Conservation (phyloP, 2,888 invertebrate genomes). For the Limnephilus lunatus region DNA sequence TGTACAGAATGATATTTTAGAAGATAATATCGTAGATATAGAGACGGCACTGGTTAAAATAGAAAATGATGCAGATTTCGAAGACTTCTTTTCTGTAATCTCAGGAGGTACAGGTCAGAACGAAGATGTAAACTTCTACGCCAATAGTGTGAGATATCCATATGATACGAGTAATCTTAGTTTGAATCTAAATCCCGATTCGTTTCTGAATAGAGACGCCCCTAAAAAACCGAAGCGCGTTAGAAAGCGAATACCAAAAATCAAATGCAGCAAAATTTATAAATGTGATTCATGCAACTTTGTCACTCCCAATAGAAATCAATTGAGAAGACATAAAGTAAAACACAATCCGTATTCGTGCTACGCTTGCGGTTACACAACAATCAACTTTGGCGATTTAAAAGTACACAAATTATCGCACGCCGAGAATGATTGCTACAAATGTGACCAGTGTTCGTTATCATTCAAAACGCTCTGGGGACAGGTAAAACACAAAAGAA, state of each 20-base stretch:
- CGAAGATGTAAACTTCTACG: neutral
- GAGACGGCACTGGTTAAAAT: constrained; percentile 13
- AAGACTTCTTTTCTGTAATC: constrained; percentile 14
- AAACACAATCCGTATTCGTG: constrained; percentile 17
- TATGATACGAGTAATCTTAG: neutral
- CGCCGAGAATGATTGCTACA: neutral
- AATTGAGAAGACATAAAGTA: constrained; percentile 9
- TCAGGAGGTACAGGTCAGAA: neutral
- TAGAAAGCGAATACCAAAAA: neutral
- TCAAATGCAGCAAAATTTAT: neutral
- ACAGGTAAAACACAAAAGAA: constrained; percentile 19
- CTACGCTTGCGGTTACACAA: neutral
- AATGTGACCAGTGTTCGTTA: constrained; percentile 9
- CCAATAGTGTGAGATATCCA: neutral
- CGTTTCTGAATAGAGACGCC: neutral
- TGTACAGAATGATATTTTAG: neutral
- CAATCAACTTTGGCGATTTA: neutral
- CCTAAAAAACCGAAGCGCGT: neutral
- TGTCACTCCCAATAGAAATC: constrained; percentile 6
- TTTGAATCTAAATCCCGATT: neutral
- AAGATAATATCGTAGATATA: neutral
- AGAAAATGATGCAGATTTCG: constrained; percentile 19
- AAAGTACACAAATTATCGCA: constrained; percentile 13
- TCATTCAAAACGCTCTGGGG: constrained; percentile 5
- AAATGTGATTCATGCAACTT: constrained; percentile 14